Conservation (phyloP, 2,888 invertebrate species). For the Protophormia terraenovae region DNA sequence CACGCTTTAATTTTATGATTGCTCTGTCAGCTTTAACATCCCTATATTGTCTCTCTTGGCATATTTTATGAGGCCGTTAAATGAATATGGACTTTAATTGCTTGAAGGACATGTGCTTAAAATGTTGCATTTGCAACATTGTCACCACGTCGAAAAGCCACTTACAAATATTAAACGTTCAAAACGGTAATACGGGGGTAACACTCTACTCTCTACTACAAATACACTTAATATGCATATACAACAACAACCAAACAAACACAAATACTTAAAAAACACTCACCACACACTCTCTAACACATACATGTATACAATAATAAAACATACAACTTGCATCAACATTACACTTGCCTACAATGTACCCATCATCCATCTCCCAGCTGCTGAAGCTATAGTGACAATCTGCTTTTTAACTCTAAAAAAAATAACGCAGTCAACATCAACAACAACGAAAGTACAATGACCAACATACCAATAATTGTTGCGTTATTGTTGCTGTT, state of each 20-base stretch:
- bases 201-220: conserved; percentile 25
- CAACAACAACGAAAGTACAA: conserved; percentile 20
- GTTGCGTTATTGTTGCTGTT: conserved; percentile 21
- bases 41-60: conserved; percentile 41
- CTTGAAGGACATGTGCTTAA: conserved; percentile 69
- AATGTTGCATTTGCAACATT: conserved; percentile 66
- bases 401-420: conserved; percentile 20
- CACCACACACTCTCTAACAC: background rate
- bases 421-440: conserved; percentile 20
- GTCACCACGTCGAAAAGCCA: conserved; percentile 65
- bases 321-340: background rate
- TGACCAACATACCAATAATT: conserved; percentile 36
- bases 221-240: conserved; percentile 41
- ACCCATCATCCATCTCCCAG: conserved; percentile 21
- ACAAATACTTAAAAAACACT: conserved; percentile 29
- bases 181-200: conserved; percentile 32
- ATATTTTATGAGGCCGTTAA: conserved; percentile 68
- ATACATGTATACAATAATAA: background rate
- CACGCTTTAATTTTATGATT: conserved; percentile 57
- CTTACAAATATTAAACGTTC: conserved; percentile 66
- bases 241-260: conserved; percentile 6
- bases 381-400: conserved; percentile 26
- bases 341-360: conserved; percentile 25
- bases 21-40: conserved; percentile 35
- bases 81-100: conserved; percentile 66